These are phyloP conservation scores for Ginglymostoma cirratum DNA, from an alignment of 2,113 vertebrate genomes.

Conservation along the genomic window DNA sequence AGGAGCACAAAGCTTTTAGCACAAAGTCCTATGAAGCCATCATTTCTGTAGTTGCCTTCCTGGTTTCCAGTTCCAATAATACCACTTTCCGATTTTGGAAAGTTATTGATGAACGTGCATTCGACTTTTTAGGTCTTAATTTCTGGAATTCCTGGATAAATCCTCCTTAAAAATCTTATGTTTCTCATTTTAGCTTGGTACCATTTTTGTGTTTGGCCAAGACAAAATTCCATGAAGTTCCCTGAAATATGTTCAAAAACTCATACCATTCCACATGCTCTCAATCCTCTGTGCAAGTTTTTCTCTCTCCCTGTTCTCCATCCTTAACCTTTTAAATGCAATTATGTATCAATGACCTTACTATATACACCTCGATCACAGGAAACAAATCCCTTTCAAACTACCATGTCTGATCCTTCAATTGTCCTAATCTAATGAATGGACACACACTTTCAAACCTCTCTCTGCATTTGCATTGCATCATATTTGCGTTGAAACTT, in stretches of 20 bases:
- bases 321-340: too few relatives aligned
- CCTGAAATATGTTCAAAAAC: background rate
- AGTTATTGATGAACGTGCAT: background rate
- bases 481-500: too few relatives aligned
- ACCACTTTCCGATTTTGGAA: background rate
- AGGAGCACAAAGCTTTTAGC: background rate
- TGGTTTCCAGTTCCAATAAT: background rate
- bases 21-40: background rate
- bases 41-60: background rate
- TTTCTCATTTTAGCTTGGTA: background rate
- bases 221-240: background rate
- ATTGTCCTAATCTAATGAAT: too few relatives aligned
- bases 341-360: too few relatives aligned
- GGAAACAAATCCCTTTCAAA: too few relatives aligned
- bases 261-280: background rate
- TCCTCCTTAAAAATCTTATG: background rate
- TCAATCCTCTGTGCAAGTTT: background rate
- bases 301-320: background rate
- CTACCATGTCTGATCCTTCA: too few relatives aligned
- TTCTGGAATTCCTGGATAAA: background rate
- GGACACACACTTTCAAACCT: too few relatives aligned
- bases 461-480: too few relatives aligned
- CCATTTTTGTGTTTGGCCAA: background rate
- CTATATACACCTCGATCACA: too few relatives aligned
- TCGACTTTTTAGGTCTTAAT: background rate